Base-by-base conservation (phyloP, 2,113 vertebrate genomes). In the Uropsilus gracilis region DNA sequence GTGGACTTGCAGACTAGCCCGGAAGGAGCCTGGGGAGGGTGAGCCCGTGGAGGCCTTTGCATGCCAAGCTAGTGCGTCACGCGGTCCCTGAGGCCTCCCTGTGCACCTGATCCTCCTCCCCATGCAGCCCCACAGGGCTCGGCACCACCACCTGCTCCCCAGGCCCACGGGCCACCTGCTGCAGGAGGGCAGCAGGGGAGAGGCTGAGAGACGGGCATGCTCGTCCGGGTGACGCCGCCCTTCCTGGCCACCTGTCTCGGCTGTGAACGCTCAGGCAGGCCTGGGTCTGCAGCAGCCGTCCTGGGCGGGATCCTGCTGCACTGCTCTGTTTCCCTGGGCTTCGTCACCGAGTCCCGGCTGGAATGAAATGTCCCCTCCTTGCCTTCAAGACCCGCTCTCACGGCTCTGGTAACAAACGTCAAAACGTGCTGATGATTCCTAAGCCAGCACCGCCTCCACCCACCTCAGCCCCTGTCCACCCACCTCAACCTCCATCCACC, bases 11-110 rank as follows among this genome's bases (percentile, higher is more conserved):
- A 94, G 76, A 73, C 30, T 34, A 63, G 42, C 53, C 30, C 24
- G 30, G 34, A 18, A 72, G 42, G 46, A 59, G 48, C n/a, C 11
- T 11, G 48, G n/a, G 32, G 22, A 3, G 17, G 42, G 30, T 28
- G 63, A 14, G 16, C 12, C 0, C 2, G 3, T 9, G 26, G 81
- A 66, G 30, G 72, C 30, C 44, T 68, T 26, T 82, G 96, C 95
- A 96, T 97, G 95, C 63, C 88, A 96, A 68, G 61, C 48, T 68
- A 53, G 95, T 94, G 77, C 57, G 80, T 95, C 94, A 93, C 34
- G 6, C 0, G 10, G 93, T 89, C 77, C 66, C 59, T 87, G 88
- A 94, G 95, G 96, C 34, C 6, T 76, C 68, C 71, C 92, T 63
- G 46, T 64, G 81, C 72, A 24, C 55, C 50, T 55, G 66, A 92